Evolutionary conservation across 2,888 invertebrate species (phyloP).

Genomic region (Diarsia mendica): DNA sequence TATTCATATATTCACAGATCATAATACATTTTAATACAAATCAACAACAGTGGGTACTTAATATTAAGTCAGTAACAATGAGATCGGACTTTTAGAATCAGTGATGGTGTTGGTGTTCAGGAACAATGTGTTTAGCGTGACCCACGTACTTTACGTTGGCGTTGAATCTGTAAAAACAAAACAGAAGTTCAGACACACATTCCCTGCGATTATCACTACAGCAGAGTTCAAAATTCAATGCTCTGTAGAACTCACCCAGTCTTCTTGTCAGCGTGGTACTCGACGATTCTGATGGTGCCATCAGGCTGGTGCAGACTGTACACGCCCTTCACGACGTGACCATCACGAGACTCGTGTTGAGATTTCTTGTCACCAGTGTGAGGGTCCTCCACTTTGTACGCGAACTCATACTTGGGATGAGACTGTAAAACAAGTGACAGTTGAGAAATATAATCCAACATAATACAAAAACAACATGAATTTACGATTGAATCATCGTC

Average conservation of each 20-base stretch:
- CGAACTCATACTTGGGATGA: conserved; percentile 76
- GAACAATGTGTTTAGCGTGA: conserved; percentile 66
- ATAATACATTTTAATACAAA: conserved; percentile 24
- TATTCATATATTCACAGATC: conserved; percentile 23
- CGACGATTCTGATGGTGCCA: conserved; percentile 86
- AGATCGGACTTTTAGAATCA: conserved; percentile 17
- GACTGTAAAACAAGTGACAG: conserved; percentile 12
- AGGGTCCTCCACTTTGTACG: conserved; percentile 85
- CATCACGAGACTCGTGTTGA: conserved; percentile 86
- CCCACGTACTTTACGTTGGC: conserved; percentile 72
- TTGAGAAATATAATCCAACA: too few relatives aligned
- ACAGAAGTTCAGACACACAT: rapidly evolving
- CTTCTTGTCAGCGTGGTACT: conserved; percentile 83
- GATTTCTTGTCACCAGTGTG: conserved; percentile 85
- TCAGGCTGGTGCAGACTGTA: conserved; percentile 89
- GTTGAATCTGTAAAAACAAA: conserved; percentile 69
- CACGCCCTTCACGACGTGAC: conserved; percentile 89
- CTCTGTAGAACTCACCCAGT: conserved; percentile 62
- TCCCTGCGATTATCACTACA: not conserved
- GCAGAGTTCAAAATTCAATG: not conserved
- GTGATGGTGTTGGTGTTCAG: conserved; percentile 64
- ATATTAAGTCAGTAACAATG: conserved; percentile 27
- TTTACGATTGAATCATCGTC: not conserved
- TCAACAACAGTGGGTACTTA: conserved; percentile 21
- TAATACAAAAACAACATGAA: too few relatives aligned